Base-by-base conservation (phyloP, 2,113 vertebrate species). In the Pachypanchax playfairii region DNA sequence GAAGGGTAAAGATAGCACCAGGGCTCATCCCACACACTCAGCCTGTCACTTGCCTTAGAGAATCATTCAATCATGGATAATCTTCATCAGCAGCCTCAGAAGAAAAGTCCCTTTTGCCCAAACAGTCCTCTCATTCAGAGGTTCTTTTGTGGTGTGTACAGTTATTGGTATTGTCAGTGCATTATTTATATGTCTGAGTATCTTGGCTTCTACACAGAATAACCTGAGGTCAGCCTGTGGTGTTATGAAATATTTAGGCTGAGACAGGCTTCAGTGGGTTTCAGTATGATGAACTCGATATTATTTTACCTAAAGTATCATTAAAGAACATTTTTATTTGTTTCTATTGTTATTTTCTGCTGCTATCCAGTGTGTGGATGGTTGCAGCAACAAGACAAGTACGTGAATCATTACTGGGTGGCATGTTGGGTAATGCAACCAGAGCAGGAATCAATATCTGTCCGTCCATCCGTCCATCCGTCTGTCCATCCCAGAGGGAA, bases 1-100 rank as follows among this genome's bases (percentile, higher is more conserved):
- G 82, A 85, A 58, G 85, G 90, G 83, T 79, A 90, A 89, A 90
- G 85, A 91, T 84, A 89, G 85, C 61, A 42, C 46, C 78, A 78
- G 78, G 47, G 75, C 85, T 81, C 77, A 66, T 79, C 88, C 84
- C 79, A 77, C 73, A 88, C 75, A 67, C 43, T 71, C 64, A 75
- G 82, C 88, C 77, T 82, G 84, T 71, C 90, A 79, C 70, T 44
- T 50, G 65, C 78, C 69, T 86, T 75, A 88, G 86, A 90, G 82
- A 91, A 84, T 79, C 85, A 87, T 75, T 67, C 77, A 73, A 65
- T 81, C 87, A 51, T 13, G 28, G 52, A 74, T 75, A 71, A 87
- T 79, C 86, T 86, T 64, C 61, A 65, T 73, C 64, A 65, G 78
- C 77, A 63, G 67, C 44, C 70, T 72, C 48, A 57, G 47, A 71